Percentiles rank a stretch among this genome's conserved stretches.
phyloP scores from a whole-genome alignment of 1,140 invertebrate species.

The Bombus affinis region DNA sequence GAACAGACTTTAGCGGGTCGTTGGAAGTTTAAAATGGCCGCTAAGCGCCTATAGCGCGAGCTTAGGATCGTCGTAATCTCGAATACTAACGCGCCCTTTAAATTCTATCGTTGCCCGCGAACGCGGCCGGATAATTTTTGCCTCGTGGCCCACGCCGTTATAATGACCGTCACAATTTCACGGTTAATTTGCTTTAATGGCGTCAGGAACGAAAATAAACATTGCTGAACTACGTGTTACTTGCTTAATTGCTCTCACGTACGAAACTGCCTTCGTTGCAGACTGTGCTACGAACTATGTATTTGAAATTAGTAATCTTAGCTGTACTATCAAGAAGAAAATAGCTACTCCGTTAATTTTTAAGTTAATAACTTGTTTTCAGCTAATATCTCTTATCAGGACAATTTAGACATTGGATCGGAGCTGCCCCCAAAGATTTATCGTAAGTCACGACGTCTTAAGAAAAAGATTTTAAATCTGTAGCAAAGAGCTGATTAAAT shows the following conservation, averaged over 20 bases:
- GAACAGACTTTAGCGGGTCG: neutral
- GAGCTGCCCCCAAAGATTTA: no score
- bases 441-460: no score
- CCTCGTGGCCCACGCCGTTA: no score
- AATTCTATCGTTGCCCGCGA: slow-evolving; percentile 11
- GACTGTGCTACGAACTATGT: no score
- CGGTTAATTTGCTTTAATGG: slow-evolving; percentile 15
- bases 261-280: neutral
- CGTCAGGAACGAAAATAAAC: neutral
- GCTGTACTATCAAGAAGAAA: neutral
- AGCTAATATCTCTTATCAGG: neutral
- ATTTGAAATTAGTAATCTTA: neutral
- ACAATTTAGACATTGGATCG: neutral
- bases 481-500: no score
- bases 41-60: slow-evolving; percentile 12
- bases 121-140: slow-evolving; percentile 3
- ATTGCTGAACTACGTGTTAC: neutral
- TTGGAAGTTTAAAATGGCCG: slow-evolving; percentile 1
- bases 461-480: no score
- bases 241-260: neutral
- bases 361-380: neutral
- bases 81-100: slow-evolving; percentile 20
- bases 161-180: slow-evolving; percentile 4
- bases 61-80: slow-evolving; percentile 33
- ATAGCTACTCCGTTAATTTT: neutral